Percentiles rank a stretch among this genome's conserved stretches.
phyloP scores from a whole-genome alignment of 35 echinoderm and acorn worm genomes.

The Chiridota heheva region DNA sequence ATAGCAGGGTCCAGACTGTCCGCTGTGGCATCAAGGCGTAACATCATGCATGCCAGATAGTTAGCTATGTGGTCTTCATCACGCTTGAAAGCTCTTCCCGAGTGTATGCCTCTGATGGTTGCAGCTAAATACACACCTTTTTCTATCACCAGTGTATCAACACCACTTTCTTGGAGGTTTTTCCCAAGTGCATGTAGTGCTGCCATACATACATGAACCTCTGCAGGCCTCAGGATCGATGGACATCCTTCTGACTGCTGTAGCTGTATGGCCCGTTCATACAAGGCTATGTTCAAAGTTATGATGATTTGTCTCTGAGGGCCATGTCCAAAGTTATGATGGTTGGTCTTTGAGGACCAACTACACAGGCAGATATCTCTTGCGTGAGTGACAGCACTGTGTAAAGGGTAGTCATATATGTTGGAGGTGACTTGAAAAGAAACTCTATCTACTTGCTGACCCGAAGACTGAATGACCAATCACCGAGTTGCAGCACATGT shows the following conservation, averaged over 20 bases:
- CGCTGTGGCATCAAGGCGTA: background rate
- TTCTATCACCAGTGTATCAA: background rate
- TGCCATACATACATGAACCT: conserved; percentile 38
- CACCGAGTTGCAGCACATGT: conserved; percentile 33
- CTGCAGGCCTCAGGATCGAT: conserved; percentile 24
- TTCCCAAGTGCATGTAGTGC: conserved; percentile 18
- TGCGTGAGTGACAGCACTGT: conserved; percentile 27
- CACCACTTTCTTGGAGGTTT: background rate
- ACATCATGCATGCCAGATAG: conserved; percentile 27
- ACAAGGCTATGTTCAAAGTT: conserved; percentile 31
- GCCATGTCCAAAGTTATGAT: background rate
- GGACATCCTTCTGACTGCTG: conserved; percentile 30
- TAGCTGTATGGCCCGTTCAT: conserved; percentile 16
- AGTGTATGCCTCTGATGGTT: conserved; percentile 13
- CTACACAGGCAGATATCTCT: conserved; percentile 21
- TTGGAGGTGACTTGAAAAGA: conserved; percentile 13
- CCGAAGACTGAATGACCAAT: conserved; percentile 19
- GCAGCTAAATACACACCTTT: conserved; percentile 13
- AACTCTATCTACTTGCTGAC: background rate
- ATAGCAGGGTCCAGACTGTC: background rate
- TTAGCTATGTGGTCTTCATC: conserved; percentile 9
- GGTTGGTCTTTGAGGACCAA: conserved; percentile 4
- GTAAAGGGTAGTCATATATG: conserved; percentile 13
- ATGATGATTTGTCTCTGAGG: background rate
- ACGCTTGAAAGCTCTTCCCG: conserved; percentile 32